phyloP scores from a whole-genome alignment of 2,113 vertebrate genomes.

The Pangasianodon hypophthalmus region DNA sequence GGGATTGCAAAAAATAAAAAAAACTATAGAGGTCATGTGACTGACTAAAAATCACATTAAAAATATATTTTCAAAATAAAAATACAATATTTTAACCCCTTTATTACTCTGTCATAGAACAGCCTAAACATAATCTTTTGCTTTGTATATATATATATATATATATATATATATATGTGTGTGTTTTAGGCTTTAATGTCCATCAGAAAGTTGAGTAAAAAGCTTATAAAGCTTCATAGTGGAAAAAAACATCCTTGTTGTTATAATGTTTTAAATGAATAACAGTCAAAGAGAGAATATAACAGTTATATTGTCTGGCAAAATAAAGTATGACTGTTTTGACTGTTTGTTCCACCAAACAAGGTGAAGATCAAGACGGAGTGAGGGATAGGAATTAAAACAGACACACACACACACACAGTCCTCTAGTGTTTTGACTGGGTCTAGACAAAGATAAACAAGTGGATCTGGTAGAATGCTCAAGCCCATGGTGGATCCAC shows the following conservation, averaged over 20 bases:
- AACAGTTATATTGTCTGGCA: not conserved
- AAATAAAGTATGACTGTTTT: not conserved
- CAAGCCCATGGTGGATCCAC: slow-evolving; percentile 1
- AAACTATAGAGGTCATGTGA: not conserved
- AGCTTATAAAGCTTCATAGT: not conserved
- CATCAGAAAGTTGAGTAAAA: not conserved
- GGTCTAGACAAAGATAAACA: slow-evolving; percentile 41
- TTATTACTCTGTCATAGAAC: too few relatives aligned
- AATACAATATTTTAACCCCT: too few relatives aligned
- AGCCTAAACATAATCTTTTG: too few relatives aligned
- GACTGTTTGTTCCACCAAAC: not conserved
- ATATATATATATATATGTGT: not conserved
- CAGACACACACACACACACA: not conserved
- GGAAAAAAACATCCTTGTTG: not conserved
- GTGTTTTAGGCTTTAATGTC: not conserved
- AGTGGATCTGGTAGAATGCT: slow-evolving; percentile 27
- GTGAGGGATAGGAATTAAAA: slow-evolving; percentile 6
- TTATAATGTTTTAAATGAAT: too few relatives aligned
- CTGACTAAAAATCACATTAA: too few relatives aligned
- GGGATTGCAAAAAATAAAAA: not conserved
- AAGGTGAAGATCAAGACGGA: not conserved
- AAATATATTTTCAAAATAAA: too few relatives aligned
- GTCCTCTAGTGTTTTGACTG: slow-evolving; percentile 27
- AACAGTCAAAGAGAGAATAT: not conserved
- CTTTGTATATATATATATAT: too few relatives aligned